Conservation (phyloP, 2,797 vertebrate species). For the Cyprinella venusta region DNA sequence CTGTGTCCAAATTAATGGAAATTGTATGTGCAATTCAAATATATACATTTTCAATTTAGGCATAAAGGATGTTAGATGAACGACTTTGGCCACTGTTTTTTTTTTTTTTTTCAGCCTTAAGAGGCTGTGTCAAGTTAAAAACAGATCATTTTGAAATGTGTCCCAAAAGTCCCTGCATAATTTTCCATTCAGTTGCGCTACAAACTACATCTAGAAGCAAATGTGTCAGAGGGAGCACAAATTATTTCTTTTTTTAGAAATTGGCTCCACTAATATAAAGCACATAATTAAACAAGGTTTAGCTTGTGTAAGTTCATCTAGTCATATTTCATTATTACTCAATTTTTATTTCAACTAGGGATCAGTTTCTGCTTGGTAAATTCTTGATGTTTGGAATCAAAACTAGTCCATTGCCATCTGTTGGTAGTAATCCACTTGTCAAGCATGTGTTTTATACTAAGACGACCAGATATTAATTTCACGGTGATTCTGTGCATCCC, state of each 20-base stretch:
- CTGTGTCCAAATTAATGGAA: not conserved
- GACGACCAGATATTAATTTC: constrained; percentile 45
- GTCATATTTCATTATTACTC: not conserved
- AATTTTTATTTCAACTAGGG: not conserved
- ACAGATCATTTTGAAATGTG: not conserved
- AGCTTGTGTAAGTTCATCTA: not conserved
- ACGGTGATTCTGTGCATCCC: constrained; percentile 28
- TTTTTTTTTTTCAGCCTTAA: not conserved
- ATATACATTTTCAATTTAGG: not conserved
- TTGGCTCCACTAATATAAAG: not conserved
- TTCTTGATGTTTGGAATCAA: constrained; percentile 13
- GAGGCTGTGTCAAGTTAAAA: not conserved
- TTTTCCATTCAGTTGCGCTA: not conserved
- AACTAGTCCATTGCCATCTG: constrained; percentile 22
- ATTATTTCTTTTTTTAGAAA: not conserved
- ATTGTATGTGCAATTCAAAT: not conserved
- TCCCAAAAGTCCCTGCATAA: not conserved
- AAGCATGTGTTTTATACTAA: constrained; percentile 44
- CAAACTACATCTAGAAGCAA: not conserved
- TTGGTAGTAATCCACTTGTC: constrained; percentile 34
- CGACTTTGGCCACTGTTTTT: not conserved
- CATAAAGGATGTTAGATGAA: not conserved
- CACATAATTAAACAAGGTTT: not conserved
- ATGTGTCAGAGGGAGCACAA: not conserved
- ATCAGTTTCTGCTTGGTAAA: not conserved